Percentiles rank a stretch among this genome's conserved stretches.
phyloP scores from a whole-genome alignment of 2,797 vertebrate genomes.

The Crossoptilon crossoptilon region DNA sequence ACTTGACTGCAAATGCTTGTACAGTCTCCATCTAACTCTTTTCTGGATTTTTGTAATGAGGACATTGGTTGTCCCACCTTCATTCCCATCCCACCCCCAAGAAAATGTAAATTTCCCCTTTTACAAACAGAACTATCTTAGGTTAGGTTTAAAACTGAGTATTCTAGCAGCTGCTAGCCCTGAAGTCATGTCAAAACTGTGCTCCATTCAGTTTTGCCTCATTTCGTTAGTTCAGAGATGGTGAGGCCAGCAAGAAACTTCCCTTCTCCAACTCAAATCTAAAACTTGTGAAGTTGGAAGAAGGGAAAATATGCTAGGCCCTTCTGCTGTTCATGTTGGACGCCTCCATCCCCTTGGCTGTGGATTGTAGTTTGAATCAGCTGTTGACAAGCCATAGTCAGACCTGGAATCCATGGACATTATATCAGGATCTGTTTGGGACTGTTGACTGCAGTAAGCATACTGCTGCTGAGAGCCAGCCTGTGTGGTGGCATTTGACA shows the following conservation, averaged over 20 bases:
- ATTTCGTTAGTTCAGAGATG: conserved; percentile 8
- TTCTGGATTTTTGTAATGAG: background rate
- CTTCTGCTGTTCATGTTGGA: conserved; percentile 76
- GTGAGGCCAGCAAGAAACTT: background rate
- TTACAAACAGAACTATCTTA: background rate
- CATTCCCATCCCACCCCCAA: background rate
- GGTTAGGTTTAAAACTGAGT: conserved; percentile 40
- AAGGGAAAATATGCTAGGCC: background rate
- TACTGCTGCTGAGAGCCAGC: conserved; percentile 81
- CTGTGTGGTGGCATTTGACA: conserved; percentile 61
- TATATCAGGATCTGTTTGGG: conserved; percentile 78
- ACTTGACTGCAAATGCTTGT: background rate
- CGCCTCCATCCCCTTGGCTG: conserved; percentile 85
- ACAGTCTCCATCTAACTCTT: background rate
- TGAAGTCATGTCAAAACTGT: conserved; percentile 18
- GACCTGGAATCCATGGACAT: conserved; percentile 77
- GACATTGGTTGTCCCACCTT: background rate
- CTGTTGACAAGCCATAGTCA: conserved; percentile 77
- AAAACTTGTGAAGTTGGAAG: background rate
- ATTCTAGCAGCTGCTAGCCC: conserved; percentile 2
- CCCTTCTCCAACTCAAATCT: conserved; percentile 37
- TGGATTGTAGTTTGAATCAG: conserved; percentile 82
- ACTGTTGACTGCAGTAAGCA: conserved; percentile 81
- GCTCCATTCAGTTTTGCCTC: conserved; percentile 9
- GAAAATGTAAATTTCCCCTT: conserved; percentile 28